Evolutionary conservation across 2,113 vertebrate species (phyloP), one percentile per base, ranked within the genome.

Genomic region (Varanus salvator): DNA sequence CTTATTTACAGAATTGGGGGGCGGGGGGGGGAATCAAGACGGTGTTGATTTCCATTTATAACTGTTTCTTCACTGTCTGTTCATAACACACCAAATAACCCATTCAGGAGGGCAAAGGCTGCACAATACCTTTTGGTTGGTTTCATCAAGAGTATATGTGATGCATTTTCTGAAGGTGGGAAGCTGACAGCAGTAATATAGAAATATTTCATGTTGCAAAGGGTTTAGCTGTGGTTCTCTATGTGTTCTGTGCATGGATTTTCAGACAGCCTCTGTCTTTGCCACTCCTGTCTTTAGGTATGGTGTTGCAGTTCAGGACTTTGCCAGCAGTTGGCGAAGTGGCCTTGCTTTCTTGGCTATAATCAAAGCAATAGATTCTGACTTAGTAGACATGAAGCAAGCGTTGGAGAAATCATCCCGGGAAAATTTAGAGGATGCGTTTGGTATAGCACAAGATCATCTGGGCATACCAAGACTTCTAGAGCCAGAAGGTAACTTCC

Each of bases 331-430:
- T 88, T 99, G 99, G 99, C 97, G 96, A 76, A 99, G 98, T 14
- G 99, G 99, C 87, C 95, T 99, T 90, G 98, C 98, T 66, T 99
- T 99, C 96, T 97, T 99, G 95, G 99, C 99, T 0, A 85, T 99
- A 93, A 98, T 99, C 91, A 99, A 99, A 96, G 98, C 99, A 92
- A 99, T 99, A 71, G 98, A 99, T 93, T 95, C 96, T 85, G 98
- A 97, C 92, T 96, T 99, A 94, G 98, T 99, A 82, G 98, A 99
- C 95, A 99, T 99, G 97, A 98, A 98, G 94, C 97, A 97, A 93
- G 98, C 98, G 7, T 93, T 99, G 94, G 97, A 98, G 88, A 97
- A 98, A 92, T 96, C 97, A 0, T 89, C 97, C 76, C 96, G 96
- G 90, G 98, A 99, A 60, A 99, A 99, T 80, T 95, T 99, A 1